Base-by-base conservation (phyloP, 2,888 invertebrate species). In the Dinocampus coccinellae region DNA sequence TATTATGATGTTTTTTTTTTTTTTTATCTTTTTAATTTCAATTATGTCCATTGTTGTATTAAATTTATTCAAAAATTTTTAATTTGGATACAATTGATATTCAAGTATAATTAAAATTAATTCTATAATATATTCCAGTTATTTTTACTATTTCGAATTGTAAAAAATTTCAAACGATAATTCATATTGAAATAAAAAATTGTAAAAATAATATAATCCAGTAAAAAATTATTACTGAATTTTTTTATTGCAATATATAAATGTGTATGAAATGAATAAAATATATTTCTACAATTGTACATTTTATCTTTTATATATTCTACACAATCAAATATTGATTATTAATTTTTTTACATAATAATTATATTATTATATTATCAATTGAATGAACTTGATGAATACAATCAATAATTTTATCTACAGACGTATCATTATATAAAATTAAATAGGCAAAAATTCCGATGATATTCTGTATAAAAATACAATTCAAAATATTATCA, bases 261-360 rank as follows among this genome's bases (percentile, higher is more conserved):
- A 34, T n/a, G n/a, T n/a, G n/a, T n/a, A n/a, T n/a, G n/a, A n/a
- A n/a, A 60, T 33, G 22, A 6, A 36, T 13, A 22, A 0, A 16
- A 22, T 36, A 9, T 33, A 22, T 47, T 20, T 52, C 9, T 63
- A 24, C 20, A 55, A 55, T 3, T 26, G 4, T 10, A 24, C 9
- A 10, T 9, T 16, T 16, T 2, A 1, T 11, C 24, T 39, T 24
- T 3, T 22, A 22, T 22, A 39, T 39, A n/a, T 34, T 13, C 33
- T 33, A 10, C 13, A 26, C 42, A 66, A 66, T 66, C n/a, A 33
- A 58, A 20, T 66, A 58, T 58, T 22, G 66, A 66, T 66, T 58
- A 58, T 7, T 13, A 22, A 7, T 36, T 53, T 16, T 16, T 7
- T 47, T 47, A 20, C n/a, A n/a, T 16, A 3, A 20, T 20, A 7